Conservation (phyloP, 1,140 invertebrate species). For the Scaptomyza hsui region DNA sequence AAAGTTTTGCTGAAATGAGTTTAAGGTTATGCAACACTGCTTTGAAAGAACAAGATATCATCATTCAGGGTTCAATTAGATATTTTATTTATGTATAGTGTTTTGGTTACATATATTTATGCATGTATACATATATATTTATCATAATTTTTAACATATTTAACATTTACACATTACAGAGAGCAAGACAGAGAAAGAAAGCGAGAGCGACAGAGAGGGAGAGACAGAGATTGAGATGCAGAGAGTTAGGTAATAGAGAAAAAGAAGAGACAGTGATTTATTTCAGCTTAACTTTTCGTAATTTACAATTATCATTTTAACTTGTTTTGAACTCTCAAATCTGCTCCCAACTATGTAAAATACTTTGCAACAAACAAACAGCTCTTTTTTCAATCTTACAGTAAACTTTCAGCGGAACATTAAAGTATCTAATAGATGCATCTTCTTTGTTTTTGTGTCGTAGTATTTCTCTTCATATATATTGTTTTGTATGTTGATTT, state of each 20-base stretch:
- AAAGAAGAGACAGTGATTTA: slow-evolving; percentile 12
- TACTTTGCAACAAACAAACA: slow-evolving; percentile 35
- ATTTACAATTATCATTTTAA: slow-evolving; percentile 35
- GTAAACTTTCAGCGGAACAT: slow-evolving; percentile 65
- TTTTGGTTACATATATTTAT: slow-evolving; percentile 62
- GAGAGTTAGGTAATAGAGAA: background rate
- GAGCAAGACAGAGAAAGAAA: slow-evolving; percentile 24
- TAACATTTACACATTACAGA: slow-evolving; percentile 63
- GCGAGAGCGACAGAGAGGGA: slow-evolving; percentile 13
- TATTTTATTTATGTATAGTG: slow-evolving; percentile 68
- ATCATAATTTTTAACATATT: slow-evolving; percentile 53
- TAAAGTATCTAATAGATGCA: slow-evolving; percentile 51
- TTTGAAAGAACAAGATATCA: no score
- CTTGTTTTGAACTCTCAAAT: slow-evolving; percentile 34
- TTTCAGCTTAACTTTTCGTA: slow-evolving; percentile 44
- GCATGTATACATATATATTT: slow-evolving; percentile 45
- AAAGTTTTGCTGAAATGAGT: no score
- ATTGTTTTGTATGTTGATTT: slow-evolving; percentile 16
- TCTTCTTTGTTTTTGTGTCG: slow-evolving; percentile 39
- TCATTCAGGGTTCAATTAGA: slow-evolving; percentile 75
- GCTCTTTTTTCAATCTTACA: slow-evolving; percentile 45
- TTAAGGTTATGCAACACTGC: no score
- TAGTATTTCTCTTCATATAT: slow-evolving; percentile 40
- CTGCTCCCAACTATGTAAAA: slow-evolving; percentile 31
- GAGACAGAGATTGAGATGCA: slow-evolving; percentile 12